Percentiles rank a stretch among this genome's conserved stretches.
phyloP scores from a whole-genome alignment of 2,797 vertebrate genomes.

The Argentina silus region DNA sequence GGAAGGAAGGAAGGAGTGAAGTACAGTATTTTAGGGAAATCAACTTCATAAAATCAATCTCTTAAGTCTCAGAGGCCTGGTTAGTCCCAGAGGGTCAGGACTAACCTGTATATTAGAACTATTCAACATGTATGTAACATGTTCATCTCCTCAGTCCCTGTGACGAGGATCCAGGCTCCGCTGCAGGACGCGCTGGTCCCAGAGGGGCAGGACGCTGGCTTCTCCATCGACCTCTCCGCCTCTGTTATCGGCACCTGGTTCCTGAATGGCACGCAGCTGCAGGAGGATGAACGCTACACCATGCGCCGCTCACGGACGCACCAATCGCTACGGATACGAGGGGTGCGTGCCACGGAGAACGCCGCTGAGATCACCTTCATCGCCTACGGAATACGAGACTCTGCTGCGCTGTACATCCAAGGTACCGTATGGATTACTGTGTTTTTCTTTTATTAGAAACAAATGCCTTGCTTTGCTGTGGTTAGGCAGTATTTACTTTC shows the following conservation, averaged over 20 bases:
- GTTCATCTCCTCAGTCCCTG: slow-evolving; percentile 91
- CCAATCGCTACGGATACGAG: slow-evolving; percentile 84
- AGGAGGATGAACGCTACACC: slow-evolving; percentile 75
- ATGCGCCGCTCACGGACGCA: slow-evolving; percentile 78
- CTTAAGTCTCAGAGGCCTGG: too few species aligned
- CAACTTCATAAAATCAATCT: too few species aligned
- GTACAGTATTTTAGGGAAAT: too few species aligned
- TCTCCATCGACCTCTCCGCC: slow-evolving; percentile 90
- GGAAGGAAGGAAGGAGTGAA: too few species aligned
- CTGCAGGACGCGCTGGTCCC: slow-evolving; percentile 85
- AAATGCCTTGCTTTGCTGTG: too few species aligned
- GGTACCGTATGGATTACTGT: slow-evolving; percentile 69
- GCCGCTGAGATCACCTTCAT: slow-evolving; percentile 88
- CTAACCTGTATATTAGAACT: too few species aligned
- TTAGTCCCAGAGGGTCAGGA: too few species aligned
- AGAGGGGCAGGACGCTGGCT: slow-evolving; percentile 84
- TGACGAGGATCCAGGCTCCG: slow-evolving; percentile 85
- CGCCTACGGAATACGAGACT: slow-evolving; percentile 85
- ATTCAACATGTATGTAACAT: too few species aligned
- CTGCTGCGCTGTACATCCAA: slow-evolving; percentile 88
- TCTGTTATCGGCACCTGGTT: slow-evolving; percentile 88
- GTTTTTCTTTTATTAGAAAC: background rate
- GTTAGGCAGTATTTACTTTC: too few species aligned
- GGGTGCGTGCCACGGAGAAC: slow-evolving; percentile 78
- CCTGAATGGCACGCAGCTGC: slow-evolving; percentile 82